Evolutionary conservation across 2,888 invertebrate species (phyloP).

Genomic region (Blastobasis adustella): DNA sequence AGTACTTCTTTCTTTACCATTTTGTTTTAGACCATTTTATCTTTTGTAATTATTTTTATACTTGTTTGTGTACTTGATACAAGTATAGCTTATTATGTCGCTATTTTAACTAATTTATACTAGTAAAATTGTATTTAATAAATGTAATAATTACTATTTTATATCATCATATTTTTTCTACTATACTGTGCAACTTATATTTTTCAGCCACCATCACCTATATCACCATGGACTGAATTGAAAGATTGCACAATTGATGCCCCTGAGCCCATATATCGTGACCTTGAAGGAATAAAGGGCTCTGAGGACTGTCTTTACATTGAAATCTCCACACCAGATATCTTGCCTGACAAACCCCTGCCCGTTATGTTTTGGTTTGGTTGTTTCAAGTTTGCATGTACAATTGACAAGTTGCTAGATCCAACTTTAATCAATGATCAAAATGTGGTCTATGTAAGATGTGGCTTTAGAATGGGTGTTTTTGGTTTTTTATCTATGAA

Average conservation of each 20-base stretch:
- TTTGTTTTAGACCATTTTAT: too few species aligned
- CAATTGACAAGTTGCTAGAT: slow-evolving; percentile 44
- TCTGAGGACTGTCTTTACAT: slow-evolving; percentile 65
- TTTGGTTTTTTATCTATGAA: slow-evolving; percentile 63
- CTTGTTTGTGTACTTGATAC: too few species aligned
- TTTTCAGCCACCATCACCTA: slow-evolving; percentile 51
- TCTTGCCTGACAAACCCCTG: slow-evolving; percentile 40
- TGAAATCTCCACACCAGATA: slow-evolving; percentile 46
- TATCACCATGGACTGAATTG: slow-evolving; percentile 38
- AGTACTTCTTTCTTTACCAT: too few species aligned
- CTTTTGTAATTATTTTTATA: too few species aligned
- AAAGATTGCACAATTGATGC: slow-evolving; percentile 47
- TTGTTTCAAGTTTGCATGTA: slow-evolving; percentile 40
- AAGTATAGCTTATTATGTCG: too few species aligned
- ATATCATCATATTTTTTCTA: too few species aligned
- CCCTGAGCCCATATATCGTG: slow-evolving; percentile 24
- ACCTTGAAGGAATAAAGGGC: slow-evolving; percentile 22
- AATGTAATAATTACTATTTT: too few species aligned
- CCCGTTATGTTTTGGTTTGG: slow-evolving; percentile 73
- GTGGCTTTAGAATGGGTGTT: slow-evolving; percentile 60
- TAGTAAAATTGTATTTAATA: too few species aligned
- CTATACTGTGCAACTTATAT: too few species aligned
- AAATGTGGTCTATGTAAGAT: slow-evolving; percentile 53
- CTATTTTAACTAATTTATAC: too few species aligned
- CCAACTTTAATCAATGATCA: slow-evolving; percentile 45